phyloP scores from a whole-genome alignment of 53 echinoderm and acorn worm genomes.

The Actinopyga echinites region DNA sequence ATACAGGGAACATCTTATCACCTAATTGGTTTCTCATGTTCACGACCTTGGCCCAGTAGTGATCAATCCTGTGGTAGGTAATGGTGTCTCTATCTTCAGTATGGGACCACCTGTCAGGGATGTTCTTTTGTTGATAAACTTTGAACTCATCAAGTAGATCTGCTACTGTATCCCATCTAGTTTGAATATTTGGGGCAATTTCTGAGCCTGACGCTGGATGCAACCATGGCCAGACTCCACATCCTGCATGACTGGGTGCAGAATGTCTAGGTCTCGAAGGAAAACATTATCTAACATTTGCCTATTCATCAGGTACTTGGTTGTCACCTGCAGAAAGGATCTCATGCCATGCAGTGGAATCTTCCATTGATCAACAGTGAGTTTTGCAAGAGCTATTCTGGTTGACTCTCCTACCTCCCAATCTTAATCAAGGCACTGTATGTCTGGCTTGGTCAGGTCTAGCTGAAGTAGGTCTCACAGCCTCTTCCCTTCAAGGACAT shows the following conservation, averaged over 20 bases:
- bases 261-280: background rate
- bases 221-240: background rate
- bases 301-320: background rate
- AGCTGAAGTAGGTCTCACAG: background rate
- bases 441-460: background rate
- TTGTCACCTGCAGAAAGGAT: background rate
- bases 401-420: slow-evolving; percentile 10
- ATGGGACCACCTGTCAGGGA: background rate
- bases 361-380: slow-evolving; percentile 11
- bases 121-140: slow-evolving; percentile 7
- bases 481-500: slow-evolving; percentile 18
- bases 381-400: background rate
- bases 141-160: background rate
- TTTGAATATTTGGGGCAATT: background rate
- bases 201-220: background rate
- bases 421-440: slow-evolving; percentile 6
- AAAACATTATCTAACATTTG: slow-evolving; percentile 2
- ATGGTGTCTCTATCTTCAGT: background rate
- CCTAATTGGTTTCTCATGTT: background rate
- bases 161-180: background rate
- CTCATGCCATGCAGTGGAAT: slow-evolving; percentile 14
- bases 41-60: slow-evolving; percentile 16
- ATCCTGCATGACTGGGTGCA: background rate
- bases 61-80: background rate
- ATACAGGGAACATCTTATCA: background rate